These are phyloP conservation scores for Limnephilus lunatus DNA, from an alignment of 2,888 invertebrate species.

Conservation along the genomic window DNA sequence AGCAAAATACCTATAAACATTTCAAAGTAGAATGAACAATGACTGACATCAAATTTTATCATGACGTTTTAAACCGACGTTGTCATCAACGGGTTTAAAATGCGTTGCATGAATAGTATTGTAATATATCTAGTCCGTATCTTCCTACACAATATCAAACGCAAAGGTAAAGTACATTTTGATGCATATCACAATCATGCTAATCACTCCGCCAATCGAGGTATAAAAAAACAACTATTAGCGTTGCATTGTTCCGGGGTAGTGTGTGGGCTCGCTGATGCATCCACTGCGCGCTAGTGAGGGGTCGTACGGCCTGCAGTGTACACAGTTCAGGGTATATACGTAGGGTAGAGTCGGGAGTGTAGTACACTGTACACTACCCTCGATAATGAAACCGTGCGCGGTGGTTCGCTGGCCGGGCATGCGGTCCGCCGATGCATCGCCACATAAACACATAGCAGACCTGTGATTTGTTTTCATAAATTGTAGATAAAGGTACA, in stretches of 20 bases:
- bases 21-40: neutral
- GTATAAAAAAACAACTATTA: slow-evolving; percentile 27
- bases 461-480: neutral
- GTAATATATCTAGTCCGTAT: neutral
- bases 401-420: slow-evolving; percentile 22
- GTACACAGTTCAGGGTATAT: neutral
- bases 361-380: neutral
- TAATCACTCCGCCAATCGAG: slow-evolving; percentile 3
- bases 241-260: slow-evolving; percentile 3
- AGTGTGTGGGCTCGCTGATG: slow-evolving; percentile 27
- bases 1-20: neutral
- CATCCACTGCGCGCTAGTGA: neutral
- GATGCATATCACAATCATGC: neutral
- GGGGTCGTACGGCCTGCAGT: neutral
- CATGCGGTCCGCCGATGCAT: slow-evolving; percentile 23
- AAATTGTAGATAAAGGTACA: neutral
- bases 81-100: neutral
- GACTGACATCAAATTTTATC: neutral
- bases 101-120: neutral
- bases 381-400: slow-evolving; percentile 20
- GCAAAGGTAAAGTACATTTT: neutral
- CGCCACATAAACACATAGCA: neutral
- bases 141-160: neutral
- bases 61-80: neutral
- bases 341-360: neutral